These are phyloP conservation scores for Luperina nickerlii DNA, from an alignment of 2,888 invertebrate species.

Conservation along the genomic window DNA sequence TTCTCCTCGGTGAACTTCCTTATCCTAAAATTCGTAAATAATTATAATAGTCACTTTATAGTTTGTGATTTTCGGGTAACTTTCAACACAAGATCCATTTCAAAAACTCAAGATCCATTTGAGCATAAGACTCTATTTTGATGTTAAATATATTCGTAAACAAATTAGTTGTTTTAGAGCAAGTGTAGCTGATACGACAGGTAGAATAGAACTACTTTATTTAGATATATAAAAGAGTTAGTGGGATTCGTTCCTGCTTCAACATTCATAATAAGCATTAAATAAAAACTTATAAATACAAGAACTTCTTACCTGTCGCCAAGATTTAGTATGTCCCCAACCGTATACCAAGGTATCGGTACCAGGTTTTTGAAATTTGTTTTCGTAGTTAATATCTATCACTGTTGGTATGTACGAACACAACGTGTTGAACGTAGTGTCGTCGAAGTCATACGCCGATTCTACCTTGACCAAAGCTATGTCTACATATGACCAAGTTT, in stretches of 20 bases:
- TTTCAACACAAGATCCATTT: no score
- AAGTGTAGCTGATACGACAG: neutral
- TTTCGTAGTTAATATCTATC: constrained; percentile 70
- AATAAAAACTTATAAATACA: neutral
- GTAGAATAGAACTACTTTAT: no score
- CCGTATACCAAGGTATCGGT: constrained; percentile 68
- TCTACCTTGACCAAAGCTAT: constrained; percentile 77
- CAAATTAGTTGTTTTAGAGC: neutral
- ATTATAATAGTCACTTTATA: neutral
- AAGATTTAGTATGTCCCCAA: constrained; percentile 69
- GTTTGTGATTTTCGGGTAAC: neutral
- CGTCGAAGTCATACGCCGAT: constrained; percentile 65
- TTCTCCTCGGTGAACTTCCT: neutral
- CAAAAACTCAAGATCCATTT: neutral
- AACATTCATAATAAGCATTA: no score
- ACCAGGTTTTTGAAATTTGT: constrained; percentile 60
- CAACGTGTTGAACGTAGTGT: neutral
- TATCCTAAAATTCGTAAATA: neutral
- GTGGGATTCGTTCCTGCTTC: no score
- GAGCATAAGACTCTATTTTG: neutral
- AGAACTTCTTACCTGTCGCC: constrained; percentile 65
- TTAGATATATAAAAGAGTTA: no score
- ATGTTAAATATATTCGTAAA: no score
- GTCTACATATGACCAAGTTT: constrained; percentile 76
- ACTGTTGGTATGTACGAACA: constrained; percentile 70